Percentiles rank a stretch among this genome's conserved stretches.
Conservation (phyloP, 2,797 vertebrate species). For the Parauchenoglanis punctatus region DNA sequence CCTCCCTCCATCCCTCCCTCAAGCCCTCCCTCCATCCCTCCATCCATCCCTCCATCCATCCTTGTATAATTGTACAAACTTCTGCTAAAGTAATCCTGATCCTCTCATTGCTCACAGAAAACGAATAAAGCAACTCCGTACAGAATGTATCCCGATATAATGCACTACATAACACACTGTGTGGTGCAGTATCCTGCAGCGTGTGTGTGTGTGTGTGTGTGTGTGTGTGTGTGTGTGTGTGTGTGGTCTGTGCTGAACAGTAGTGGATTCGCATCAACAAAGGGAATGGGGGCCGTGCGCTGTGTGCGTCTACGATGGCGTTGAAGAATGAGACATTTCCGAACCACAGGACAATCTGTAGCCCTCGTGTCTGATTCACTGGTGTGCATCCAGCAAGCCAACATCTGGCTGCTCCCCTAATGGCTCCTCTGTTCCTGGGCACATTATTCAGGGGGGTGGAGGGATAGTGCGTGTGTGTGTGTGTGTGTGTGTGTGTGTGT, state of each 20-base stretch:
- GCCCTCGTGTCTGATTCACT: conserved; percentile 35
- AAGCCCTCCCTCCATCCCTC: neutral
- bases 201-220: neutral
- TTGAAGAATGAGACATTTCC: conserved; percentile 43
- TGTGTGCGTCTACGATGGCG: conserved; percentile 14
- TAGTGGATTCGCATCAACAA: conserved; percentile 8
- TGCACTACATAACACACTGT: neutral
- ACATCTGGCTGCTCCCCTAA: conserved; percentile 45
- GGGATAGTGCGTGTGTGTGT: neutral
- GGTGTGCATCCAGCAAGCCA: conserved; percentile 24
- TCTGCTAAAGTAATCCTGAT: neutral
- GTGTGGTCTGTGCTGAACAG: conserved; percentile 5
- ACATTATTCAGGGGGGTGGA: conserved; percentile 11
- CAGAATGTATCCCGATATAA: neutral
- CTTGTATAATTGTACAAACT: too few relatives aligned
- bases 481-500: neutral
- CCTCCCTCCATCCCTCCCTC: neutral
- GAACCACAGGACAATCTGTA: conserved; percentile 41
- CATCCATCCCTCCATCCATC: too few relatives aligned
- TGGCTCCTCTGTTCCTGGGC: conserved; percentile 32
- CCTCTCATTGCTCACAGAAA: neutral
- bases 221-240: neutral
- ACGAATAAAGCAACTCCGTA: neutral
- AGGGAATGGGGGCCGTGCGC: conserved; percentile 1
- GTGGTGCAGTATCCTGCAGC: neutral